Base-by-base conservation (phyloP, 2,113 vertebrate species). In the Muntiacus muntjak region DNA sequence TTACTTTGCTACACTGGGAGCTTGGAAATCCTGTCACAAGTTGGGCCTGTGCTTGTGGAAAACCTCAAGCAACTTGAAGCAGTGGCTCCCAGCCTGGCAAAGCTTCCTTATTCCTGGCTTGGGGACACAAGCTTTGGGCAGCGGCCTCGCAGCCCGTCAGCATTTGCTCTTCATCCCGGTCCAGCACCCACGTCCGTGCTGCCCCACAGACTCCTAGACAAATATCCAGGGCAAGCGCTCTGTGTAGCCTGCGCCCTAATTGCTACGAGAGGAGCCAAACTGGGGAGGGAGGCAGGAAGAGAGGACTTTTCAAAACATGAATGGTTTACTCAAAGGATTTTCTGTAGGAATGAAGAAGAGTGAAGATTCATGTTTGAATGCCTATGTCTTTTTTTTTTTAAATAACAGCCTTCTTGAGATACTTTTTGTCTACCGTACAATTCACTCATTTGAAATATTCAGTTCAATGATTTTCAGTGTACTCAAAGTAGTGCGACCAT, bases 81-180 rank as follows among this genome's bases (percentile, higher is more conserved):
- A 76, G 96, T 88, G 89, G 60, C 95, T 97, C 97, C 86, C 89
- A 95, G 58, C n/a, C 87, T 98, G 98, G 97, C 92, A 94, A 58
- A 47, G 71, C 81, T 62, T 28, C 97, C 87, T 98, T 98, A 87
- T 98, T 98, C 91, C 98, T 99, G 98, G 98, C 98, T 9, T 57
- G 45, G 79, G 92, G 87, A 83, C 97, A 26, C 0, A 45, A 40
- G 52, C 83, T 94, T 91, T 79, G 97, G 98, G 96, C 90, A 94
- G 84, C 67, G 78, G 98, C 96, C 96, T 45, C 40, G 9, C 0
- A 0, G 83, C 81, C 87, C 47, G 19, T 96, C 71, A 64, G 94
- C 58, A 40, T 21, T 79, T 45, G 50, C 8, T 93, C 96, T 89
- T 91, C 89, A 87, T 97, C 90, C 82, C 7, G 0, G 11, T 25